Conservation (phyloP, 2,888 invertebrate genomes). For the Tethea ocularis region DNA sequence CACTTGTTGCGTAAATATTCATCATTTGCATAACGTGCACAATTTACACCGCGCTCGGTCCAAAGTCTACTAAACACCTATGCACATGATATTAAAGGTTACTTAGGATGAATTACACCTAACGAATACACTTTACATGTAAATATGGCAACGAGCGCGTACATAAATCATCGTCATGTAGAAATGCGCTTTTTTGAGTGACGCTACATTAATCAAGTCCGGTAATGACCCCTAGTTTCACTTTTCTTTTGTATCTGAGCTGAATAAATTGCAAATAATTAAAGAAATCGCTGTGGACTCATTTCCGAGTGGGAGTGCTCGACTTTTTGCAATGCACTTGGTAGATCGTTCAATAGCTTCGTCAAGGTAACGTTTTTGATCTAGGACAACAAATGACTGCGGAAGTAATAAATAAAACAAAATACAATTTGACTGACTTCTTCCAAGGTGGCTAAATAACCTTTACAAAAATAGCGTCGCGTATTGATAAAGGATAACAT, state of each 20-base stretch:
- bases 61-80: neutral
- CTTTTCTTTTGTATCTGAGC: conserved; percentile 57
- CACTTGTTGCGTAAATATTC: conserved; percentile 60
- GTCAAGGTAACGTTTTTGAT: conserved; percentile 48
- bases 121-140: conserved; percentile 16
- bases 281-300: conserved; percentile 44
- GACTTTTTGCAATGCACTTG: conserved; percentile 32
- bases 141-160: conserved; percentile 23
- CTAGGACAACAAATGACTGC: conserved; percentile 47
- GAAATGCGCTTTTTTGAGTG: conserved; percentile 46
- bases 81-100: conserved; percentile 16
- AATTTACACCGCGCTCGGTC: conserved; percentile 21
- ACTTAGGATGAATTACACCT: conserved; percentile 18
- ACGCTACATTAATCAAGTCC: conserved; percentile 52
- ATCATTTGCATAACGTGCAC: conserved; percentile 42
- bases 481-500: neutral
- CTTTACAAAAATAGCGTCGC: conserved; percentile 41
- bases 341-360: conserved; percentile 38
- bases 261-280: conserved; percentile 44
- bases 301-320: conserved; percentile 52
- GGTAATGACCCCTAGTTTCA: conserved; percentile 57
- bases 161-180: conserved; percentile 44
- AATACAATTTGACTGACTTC: conserved; percentile 44
- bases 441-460: conserved; percentile 45
- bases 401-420: conserved; percentile 55